Percentiles rank a stretch among this genome's conserved stretches.
Conservation (phyloP, 1,140 invertebrate genomes). For the Oreohelix idahoensis region DNA sequence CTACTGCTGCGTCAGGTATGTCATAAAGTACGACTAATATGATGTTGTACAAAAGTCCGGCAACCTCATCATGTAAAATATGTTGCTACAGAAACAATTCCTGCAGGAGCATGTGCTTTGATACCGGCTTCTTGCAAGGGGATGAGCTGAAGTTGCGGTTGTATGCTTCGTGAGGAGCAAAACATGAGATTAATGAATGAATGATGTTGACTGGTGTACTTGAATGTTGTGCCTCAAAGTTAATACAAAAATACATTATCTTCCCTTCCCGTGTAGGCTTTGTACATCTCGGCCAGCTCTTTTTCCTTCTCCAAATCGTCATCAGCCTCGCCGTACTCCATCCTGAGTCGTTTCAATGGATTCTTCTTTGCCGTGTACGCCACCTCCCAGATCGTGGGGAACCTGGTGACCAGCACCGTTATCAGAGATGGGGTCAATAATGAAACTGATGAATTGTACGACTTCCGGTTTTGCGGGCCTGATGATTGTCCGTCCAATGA, state of each 20-base stretch:
- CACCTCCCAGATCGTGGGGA: conserved; percentile 57
- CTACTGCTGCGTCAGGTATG: too few relatives aligned
- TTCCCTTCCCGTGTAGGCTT: conserved; percentile 47
- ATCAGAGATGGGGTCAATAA: conserved; percentile 44
- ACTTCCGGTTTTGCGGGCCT: conserved; percentile 38
- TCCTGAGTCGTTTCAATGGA: conserved; percentile 59
- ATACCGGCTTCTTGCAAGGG: too few relatives aligned
- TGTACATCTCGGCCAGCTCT: conserved; percentile 58
- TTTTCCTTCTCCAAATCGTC: conserved; percentile 47
- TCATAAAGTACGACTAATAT: too few relatives aligned
- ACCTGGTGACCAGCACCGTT: conserved; percentile 53
- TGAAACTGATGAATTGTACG: conserved; percentile 10
- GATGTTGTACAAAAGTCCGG: too few relatives aligned
- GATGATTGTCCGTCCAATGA: conserved; percentile 36
- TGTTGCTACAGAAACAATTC: too few relatives aligned
- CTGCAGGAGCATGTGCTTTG: too few relatives aligned
- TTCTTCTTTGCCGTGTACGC: conserved; percentile 58
- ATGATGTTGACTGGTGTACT: too few relatives aligned
- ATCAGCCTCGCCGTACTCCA: conserved; percentile 44
- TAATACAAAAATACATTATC: neutral
- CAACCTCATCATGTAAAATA: too few relatives aligned
- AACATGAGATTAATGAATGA: too few relatives aligned
- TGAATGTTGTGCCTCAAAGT: too few relatives aligned
- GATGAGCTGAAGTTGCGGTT: too few relatives aligned
- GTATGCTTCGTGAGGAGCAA: too few relatives aligned